Evolutionary conservation across 1,140 invertebrate species (phyloP).

Genomic region (Lethocerus indicus): DNA sequence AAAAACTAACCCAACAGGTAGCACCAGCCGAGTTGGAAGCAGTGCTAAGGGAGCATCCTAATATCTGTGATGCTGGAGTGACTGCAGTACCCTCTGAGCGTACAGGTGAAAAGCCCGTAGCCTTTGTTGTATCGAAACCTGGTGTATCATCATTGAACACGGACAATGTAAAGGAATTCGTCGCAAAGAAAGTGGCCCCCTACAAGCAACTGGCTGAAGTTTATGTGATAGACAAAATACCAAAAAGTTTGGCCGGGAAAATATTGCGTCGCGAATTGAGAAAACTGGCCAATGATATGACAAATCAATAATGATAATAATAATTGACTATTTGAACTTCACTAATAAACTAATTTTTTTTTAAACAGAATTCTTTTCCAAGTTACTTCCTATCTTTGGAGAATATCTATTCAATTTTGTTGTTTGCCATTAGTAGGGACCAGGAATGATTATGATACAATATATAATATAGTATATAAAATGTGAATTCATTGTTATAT

Average conservation of each 20-base stretch:
- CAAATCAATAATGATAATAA: too few species aligned
- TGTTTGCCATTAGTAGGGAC: too few species aligned
- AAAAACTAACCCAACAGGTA: constrained; percentile 27
- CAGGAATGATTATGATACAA: too few species aligned
- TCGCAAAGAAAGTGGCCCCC: constrained; percentile 41
- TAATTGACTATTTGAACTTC: too few species aligned
- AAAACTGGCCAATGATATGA: too few species aligned
- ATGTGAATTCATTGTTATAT: too few species aligned
- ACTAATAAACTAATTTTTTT: too few species aligned
- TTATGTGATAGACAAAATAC: constrained; percentile 45
- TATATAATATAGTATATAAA: too few species aligned
- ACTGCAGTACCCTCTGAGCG: constrained; percentile 44
- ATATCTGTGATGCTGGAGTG: constrained; percentile 49
- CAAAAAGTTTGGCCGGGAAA: constrained; percentile 57
- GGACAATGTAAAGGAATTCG: constrained; percentile 34
- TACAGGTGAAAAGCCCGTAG: constrained; percentile 43
- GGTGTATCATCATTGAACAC: constrained; percentile 23
- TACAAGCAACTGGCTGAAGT: constrained; percentile 53
- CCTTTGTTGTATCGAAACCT: constrained; percentile 37
- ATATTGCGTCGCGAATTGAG: constrained; percentile 45
- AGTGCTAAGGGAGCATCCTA: constrained; percentile 43
- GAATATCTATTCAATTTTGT: too few species aligned
- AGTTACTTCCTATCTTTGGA: too few species aligned
- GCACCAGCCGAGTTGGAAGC: constrained; percentile 52
- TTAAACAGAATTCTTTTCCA: too few species aligned